phyloP scores from a whole-genome alignment of 2,888 invertebrate species.

The Fissipunctia ypsillon region DNA sequence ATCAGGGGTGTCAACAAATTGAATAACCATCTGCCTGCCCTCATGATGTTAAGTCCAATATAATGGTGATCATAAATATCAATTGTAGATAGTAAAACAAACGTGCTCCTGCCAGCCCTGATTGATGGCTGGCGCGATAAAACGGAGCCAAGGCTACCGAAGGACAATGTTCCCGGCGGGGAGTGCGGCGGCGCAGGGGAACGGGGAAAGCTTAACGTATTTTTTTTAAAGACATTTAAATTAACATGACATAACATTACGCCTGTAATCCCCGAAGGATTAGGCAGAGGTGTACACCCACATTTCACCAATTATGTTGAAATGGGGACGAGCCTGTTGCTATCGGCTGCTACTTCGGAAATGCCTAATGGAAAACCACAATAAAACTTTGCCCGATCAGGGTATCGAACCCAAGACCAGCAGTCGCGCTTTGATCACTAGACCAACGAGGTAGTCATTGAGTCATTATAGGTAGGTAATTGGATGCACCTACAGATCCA shows the following conservation, averaged over 20 bases:
- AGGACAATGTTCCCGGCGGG: conserved; percentile 85
- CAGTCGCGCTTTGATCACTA: too few relatives aligned
- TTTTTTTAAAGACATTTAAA: conserved; percentile 7
- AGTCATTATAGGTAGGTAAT: too few relatives aligned
- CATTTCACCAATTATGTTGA: background rate
- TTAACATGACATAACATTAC: background rate
- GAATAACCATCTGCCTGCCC: conserved; percentile 55
- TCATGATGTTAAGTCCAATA: conserved; percentile 53
- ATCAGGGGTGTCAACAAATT: conserved; percentile 55
- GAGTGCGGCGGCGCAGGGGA: conserved; percentile 50
- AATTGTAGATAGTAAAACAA: conserved; percentile 72
- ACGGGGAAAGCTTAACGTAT: conserved; percentile 14
- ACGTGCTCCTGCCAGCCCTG: conserved; percentile 75
- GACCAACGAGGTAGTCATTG: too few relatives aligned
- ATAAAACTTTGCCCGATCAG: background rate
- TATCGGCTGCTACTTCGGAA: background rate
- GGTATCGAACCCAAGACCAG: background rate
- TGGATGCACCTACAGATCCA: too few relatives aligned
- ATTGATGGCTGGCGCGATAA: conserved; percentile 75
- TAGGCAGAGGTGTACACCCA: background rate
- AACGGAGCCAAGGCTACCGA: conserved; percentile 87
- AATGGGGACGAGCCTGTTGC: background rate
- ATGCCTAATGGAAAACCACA: background rate
- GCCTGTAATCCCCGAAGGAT: background rate
- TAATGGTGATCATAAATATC: conserved; percentile 72